Conservation (phyloP, 2,113 vertebrate species). For the Nanger granti region DNA sequence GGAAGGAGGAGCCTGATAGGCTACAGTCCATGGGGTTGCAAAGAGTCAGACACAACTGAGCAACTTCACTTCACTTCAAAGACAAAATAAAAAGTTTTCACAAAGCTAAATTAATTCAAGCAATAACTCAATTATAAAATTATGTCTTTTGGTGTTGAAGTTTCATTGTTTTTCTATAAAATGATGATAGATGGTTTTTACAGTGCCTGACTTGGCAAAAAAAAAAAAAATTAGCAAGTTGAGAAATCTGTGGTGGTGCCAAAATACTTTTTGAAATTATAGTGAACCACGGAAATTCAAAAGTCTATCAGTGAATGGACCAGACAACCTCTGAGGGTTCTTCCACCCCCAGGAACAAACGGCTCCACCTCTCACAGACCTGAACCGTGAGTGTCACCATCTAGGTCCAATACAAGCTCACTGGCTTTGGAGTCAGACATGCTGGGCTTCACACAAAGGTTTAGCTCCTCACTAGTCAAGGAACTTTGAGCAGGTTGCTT, state of each 20-base stretch:
- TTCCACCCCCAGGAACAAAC: background rate
- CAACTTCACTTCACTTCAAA: background rate
- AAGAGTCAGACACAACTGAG: no score
- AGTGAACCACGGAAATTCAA: background rate
- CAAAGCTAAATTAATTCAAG: background rate
- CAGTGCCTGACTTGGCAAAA: background rate
- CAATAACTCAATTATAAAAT: background rate
- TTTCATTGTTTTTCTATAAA: background rate
- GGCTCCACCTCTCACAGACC: background rate
- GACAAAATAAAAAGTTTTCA: background rate
- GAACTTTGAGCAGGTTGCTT: background rate
- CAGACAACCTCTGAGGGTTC: background rate
- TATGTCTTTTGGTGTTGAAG: background rate
- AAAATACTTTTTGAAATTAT: constrained; percentile 14
- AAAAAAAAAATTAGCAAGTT: background rate
- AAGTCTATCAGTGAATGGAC: background rate
- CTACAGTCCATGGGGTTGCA: no score
- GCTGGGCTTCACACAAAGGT: background rate
- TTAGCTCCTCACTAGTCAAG: background rate
- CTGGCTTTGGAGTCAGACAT: background rate
- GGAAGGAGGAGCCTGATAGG: no score
- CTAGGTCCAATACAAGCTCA: background rate
- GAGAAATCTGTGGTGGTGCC: background rate
- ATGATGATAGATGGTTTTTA: background rate
- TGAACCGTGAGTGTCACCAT: background rate